A percentile compares a stretch with the other conserved stretches of the same genome.
phyloP scores from a whole-genome alignment of 2,113 vertebrate species.

The Connochaetes taurinus region DNA sequence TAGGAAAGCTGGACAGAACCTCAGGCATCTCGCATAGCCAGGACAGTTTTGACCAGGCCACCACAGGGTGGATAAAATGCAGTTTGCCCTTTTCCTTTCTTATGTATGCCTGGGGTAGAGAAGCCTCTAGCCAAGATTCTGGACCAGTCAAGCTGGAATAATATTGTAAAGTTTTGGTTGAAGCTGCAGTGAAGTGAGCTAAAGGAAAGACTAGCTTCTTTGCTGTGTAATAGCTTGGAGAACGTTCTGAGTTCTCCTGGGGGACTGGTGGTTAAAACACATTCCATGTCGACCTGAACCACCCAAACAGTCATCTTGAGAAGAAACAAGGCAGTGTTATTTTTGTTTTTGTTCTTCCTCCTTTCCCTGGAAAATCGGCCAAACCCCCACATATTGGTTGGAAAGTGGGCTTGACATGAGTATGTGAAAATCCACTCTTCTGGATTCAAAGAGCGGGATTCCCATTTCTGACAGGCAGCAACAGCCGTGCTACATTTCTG shows the following conservation, averaged over 20 bases:
- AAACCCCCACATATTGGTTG: neutral
- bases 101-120: neutral
- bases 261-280: neutral
- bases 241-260: neutral
- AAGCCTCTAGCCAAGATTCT: neutral
- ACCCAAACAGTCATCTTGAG: neutral
- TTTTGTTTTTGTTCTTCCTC: neutral
- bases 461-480: neutral
- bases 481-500: neutral
- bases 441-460: neutral
- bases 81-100: neutral
- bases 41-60: neutral
- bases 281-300: neutral
- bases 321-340: neutral
- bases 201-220: neutral
- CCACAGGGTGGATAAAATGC: neutral
- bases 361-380: neutral
- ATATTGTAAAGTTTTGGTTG: neutral
- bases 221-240: neutral
- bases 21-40: neutral
- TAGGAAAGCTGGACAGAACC: conserved; percentile 54
- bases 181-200: neutral
- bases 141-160: neutral
- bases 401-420: neutral
- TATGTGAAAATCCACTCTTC: neutral